A percentile compares a stretch with the other conserved stretches of the same genome.
Evolutionary conservation across 2,113 vertebrate species (phyloP).

Genomic region (Lutjanus erythropterus): DNA sequence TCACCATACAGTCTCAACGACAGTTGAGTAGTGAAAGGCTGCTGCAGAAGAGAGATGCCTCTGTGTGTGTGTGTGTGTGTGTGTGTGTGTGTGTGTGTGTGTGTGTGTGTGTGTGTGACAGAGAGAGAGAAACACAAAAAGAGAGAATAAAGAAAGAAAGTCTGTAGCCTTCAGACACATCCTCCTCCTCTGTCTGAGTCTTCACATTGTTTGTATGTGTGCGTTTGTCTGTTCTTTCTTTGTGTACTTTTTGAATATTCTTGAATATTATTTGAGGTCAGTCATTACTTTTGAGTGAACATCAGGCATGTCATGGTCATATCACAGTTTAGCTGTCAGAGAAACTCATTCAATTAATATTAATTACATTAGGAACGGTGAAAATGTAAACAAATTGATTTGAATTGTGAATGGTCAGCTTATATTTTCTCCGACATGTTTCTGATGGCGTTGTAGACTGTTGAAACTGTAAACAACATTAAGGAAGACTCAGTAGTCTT

Average conservation of each 20-base stretch:
- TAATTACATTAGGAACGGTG: too few relatives aligned
- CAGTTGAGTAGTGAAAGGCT: slow-evolving; percentile 83
- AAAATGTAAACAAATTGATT: too few relatives aligned
- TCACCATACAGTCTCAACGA: slow-evolving; percentile 83
- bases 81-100: slow-evolving; percentile 45
- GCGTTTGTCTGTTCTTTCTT: not conserved
- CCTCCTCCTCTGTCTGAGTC: slow-evolving; percentile 40
- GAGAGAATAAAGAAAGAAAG: slow-evolving; percentile 65
- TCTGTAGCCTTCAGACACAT: slow-evolving; percentile 64
- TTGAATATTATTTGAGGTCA: not conserved
- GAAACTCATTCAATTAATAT: too few relatives aligned
- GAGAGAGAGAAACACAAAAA: slow-evolving; percentile 34
- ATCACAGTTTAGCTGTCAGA: too few relatives aligned
- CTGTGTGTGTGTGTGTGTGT: slow-evolving; percentile 70
- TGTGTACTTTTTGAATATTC: not conserved
- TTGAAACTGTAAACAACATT: not conserved
- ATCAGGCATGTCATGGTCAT: not conserved
- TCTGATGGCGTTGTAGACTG: not conserved
- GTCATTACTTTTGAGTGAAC: not conserved
- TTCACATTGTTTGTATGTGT: slow-evolving; percentile 15
- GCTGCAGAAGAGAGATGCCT: slow-evolving; percentile 74
- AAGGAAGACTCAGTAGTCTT: too few relatives aligned
- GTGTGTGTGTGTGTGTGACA: slow-evolving; percentile 25
- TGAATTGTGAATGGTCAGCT: not conserved
- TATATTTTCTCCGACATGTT: not conserved